Base-by-base conservation (phyloP, 2,888 invertebrate genomes). In the Drosophila falleni region DNA sequence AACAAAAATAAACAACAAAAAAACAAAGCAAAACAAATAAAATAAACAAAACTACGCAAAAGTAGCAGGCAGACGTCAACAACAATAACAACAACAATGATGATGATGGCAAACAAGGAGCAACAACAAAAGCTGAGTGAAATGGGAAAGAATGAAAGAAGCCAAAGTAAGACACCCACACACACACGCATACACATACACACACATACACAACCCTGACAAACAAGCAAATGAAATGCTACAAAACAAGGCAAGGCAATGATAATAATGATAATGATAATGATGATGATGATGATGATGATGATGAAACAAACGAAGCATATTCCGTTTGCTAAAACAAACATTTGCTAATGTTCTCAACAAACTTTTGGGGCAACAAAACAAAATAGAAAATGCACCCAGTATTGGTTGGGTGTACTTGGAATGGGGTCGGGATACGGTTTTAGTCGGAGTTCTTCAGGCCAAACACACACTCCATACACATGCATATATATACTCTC, bases 301-400 rank as follows among this genome's bases (percentile, higher is more conserved):
- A 81, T 80, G 75, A 81, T 46, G 80, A 77, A 83, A 71, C 73
- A 89, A 89, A 72, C 87, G 85, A 89, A 80, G 85, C 87, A 75
- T 84, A 77, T 89, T 80, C 79, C 77, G 83, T 81, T 79, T 73
- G 87, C 86, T 89, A 87, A 87, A 89, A 89, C 87, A 87, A 87
- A 87, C 87, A 87, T 87, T 87, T 87, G 88, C 89, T 60, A 81
- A 87, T 88, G 89, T 87, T 89, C 87, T 88, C 88, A 88, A 83
- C 86, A 87, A 87, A 87, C 86, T 87, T 87, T 81, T 63, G 65
- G 75, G 63, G 64, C 75, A 72, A 74, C 77, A 74, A 73, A 65
- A 71, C 68, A 66, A 71, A 80, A 74, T 74, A 78, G 62, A 71
- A 81, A 75, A 81, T 72, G 75, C 82, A 68, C 50, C 66, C 72